These are phyloP conservation scores for Synchiropus splendidus DNA, from an alignment of 2,113 vertebrate genomes.

Conservation along the genomic window DNA sequence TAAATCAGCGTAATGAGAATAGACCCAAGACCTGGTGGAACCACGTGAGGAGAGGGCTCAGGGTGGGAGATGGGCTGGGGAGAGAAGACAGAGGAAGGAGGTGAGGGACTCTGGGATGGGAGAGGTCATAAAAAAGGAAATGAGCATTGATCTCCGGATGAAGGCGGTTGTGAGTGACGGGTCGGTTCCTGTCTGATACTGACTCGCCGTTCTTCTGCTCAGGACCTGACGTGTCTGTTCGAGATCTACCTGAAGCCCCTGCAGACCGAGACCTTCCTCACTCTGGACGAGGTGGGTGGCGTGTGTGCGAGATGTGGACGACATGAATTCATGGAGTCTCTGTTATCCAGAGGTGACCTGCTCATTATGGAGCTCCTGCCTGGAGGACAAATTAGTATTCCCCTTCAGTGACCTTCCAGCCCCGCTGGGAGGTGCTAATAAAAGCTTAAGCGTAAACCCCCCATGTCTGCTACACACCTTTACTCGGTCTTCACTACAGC, in stretches of 20 bases:
- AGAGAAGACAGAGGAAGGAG: conserved; percentile 3
- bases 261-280: conserved; percentile 90
- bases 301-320: not conserved
- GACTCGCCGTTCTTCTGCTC: conserved; percentile 7
- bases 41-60: conserved; percentile 28
- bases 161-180: conserved; percentile 9
- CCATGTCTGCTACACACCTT: too few species aligned
- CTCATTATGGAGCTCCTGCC: conserved; percentile 26
- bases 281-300: conserved; percentile 82
- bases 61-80: not conserved
- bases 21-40: conserved; percentile 40
- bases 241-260: conserved; percentile 92
- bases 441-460: conserved; percentile 14
- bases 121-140: conserved; percentile 24
- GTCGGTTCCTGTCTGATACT: conserved; percentile 1
- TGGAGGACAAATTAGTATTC: conserved; percentile 40
- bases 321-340: conserved; percentile 21
- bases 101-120: conserved; percentile 7
- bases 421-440: conserved; percentile 18
- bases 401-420: conserved; percentile 26
- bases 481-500: too few species aligned
- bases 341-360: conserved; percentile 28
- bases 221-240: conserved; percentile 91
- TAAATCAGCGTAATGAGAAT: conserved; percentile 65
- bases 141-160: conserved; percentile 9